Evolutionary conservation across 2,113 vertebrate genomes (phyloP).

Genomic region (Pica pica): DNA sequence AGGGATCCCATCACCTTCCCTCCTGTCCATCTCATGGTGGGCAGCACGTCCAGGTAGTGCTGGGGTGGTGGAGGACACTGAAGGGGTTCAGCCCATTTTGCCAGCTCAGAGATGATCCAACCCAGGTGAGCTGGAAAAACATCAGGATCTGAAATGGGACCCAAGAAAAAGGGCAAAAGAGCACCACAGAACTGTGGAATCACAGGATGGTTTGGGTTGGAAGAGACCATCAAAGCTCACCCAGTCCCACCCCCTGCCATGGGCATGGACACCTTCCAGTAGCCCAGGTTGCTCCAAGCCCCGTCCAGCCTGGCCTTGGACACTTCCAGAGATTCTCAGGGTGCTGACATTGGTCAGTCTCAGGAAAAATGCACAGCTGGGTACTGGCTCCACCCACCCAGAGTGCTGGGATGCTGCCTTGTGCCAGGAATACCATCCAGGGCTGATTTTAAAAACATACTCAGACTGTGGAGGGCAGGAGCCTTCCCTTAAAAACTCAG

Average conservation of each 20-base stretch:
- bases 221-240: background rate
- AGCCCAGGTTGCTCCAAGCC: background rate
- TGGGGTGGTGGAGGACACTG: background rate
- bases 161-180: background rate
- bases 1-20: background rate
- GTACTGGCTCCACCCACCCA: background rate
- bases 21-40: rapidly evolving
- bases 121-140: background rate
- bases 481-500: background rate
- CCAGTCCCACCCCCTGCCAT: background rate
- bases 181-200: background rate
- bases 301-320: background rate
- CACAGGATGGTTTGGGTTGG: background rate
- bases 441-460: conserved; percentile 29
- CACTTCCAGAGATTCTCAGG: background rate
- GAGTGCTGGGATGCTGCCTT: background rate
- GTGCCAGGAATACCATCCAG: background rate
- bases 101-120: background rate
- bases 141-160: background rate
- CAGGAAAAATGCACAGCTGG: background rate
- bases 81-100: background rate
- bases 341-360: background rate
- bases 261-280: background rate
- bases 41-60: rapidly evolving
- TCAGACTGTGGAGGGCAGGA: background rate